Evolutionary conservation across 1,140 invertebrate genomes (phyloP).

Genomic region (Papilio machaon): DNA sequence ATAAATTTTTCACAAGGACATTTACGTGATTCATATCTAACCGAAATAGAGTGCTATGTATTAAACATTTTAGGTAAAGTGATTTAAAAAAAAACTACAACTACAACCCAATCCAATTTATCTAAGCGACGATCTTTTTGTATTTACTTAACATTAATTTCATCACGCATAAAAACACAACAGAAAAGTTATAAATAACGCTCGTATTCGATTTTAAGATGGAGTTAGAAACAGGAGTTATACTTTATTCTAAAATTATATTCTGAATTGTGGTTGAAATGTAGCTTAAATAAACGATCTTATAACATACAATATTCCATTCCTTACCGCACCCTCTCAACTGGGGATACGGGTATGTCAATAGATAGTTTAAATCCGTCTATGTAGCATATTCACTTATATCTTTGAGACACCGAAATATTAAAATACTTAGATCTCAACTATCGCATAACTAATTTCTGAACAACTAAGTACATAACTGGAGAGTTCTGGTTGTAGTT

Average conservation of each 20-base stretch:
- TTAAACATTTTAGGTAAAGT: neutral
- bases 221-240: neutral
- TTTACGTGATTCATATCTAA: neutral
- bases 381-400: neutral
- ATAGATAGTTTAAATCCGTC: neutral
- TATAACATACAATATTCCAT: neutral
- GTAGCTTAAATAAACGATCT: neutral
- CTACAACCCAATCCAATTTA: no score
- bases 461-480: conserved; percentile 1
- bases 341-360: neutral
- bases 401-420: neutral
- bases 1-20: conserved; percentile 29
- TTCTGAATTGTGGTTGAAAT: neutral
- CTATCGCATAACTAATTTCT: neutral
- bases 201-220: no score
- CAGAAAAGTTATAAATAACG: no score
- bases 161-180: no score
- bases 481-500: no score
- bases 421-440: neutral
- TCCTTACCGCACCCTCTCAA: neutral
- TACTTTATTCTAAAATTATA: neutral
- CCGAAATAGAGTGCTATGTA: neutral
- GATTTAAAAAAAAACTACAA: neutral
- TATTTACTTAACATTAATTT: no score
- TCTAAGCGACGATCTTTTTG: no score